Evolutionary conservation across 2,888 invertebrate species (phyloP).

Genomic region (Aelia acuminata): DNA sequence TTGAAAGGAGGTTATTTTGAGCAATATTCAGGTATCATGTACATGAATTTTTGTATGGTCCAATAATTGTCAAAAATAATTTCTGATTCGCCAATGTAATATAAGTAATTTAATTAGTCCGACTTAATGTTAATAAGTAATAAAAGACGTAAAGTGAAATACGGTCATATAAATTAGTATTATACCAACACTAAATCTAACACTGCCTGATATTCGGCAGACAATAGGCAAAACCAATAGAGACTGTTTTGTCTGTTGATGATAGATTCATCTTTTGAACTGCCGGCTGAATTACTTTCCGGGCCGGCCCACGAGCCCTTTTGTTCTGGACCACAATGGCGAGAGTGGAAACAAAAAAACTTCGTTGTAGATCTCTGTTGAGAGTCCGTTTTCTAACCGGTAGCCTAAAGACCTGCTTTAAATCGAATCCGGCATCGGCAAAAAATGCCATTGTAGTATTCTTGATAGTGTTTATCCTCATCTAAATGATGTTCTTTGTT

Average conservation of each 20-base stretch:
- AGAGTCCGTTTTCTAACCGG: conserved; percentile 7
- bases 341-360: conserved; percentile 14
- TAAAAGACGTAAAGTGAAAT: no score
- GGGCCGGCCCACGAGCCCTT: conserved; percentile 3
- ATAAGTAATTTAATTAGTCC: no score
- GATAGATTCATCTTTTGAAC: not conserved
- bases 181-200: no score
- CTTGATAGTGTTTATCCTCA: not conserved
- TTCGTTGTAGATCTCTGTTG: conserved; percentile 9
- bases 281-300: conserved; percentile 4
- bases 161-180: no score
- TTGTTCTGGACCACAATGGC: not conserved
- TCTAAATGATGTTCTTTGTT: not conserved
- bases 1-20: no score
- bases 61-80: no score
- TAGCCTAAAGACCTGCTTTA: conserved; percentile 21
- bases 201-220: no score
- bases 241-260: not conserved
- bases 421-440: not conserved
- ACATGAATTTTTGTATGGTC: no score
- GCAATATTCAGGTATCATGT: no score
- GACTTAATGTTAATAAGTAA: no score
- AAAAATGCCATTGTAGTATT: not conserved
- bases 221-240: conserved; percentile 17
- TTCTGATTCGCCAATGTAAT: no score